These are phyloP conservation scores for Pteromalus puparum DNA, from an alignment of 1,140 invertebrate genomes.

Conservation along the genomic window DNA sequence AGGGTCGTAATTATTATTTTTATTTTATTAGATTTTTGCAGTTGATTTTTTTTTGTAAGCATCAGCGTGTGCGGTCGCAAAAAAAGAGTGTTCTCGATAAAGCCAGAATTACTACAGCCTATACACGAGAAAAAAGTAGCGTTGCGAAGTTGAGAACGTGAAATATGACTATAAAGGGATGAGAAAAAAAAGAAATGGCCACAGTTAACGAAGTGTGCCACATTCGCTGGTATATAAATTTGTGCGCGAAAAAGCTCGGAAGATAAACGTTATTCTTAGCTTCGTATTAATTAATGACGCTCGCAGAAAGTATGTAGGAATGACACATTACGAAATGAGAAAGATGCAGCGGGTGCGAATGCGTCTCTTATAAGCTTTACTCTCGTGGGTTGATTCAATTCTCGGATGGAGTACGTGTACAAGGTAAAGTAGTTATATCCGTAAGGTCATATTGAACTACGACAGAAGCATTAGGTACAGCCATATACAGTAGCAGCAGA, in stretches of 20 bases:
- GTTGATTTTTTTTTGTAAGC: too few relatives aligned
- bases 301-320: not conserved
- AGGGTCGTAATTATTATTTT: too few relatives aligned
- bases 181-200: not conserved
- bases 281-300: not conserved
- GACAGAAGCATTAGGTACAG: too few relatives aligned
- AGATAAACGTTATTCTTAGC: slow-evolving; percentile 4
- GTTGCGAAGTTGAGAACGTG: too few relatives aligned
- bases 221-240: not conserved
- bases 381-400: not conserved
- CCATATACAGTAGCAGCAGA: too few relatives aligned
- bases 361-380: not conserved
- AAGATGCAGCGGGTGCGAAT: not conserved
- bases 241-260: not conserved
- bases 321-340: not conserved
- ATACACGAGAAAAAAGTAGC: too few relatives aligned
- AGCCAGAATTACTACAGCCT: too few relatives aligned
- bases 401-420: not conserved
- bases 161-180: too few relatives aligned
- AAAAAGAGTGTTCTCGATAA: too few relatives aligned
- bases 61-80: too few relatives aligned
- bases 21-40: too few relatives aligned
- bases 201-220: slow-evolving; percentile 7
- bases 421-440: not conserved
- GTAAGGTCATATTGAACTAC: too few relatives aligned